Conservation (phyloP, 1,140 invertebrate genomes). For the Diabrotica virgifera region DNA sequence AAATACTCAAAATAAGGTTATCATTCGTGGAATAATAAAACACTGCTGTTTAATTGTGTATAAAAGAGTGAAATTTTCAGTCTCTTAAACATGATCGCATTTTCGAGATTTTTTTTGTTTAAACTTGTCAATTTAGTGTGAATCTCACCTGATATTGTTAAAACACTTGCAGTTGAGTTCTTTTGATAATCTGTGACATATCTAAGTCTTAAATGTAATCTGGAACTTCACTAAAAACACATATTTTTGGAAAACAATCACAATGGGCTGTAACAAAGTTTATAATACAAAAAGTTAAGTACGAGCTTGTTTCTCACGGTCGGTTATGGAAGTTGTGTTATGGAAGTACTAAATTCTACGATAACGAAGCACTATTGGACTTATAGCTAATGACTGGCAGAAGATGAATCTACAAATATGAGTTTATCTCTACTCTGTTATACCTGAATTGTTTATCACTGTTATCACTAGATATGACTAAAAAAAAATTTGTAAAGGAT, state of each 20-base stretch:
- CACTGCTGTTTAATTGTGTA: too few species aligned
- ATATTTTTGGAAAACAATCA: slow-evolving; percentile 6
- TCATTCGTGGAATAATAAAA: too few species aligned
- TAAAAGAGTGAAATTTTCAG: too few species aligned
- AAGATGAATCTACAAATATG: slow-evolving; percentile 21
- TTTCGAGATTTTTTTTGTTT: too few species aligned
- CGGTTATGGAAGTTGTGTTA: slow-evolving; percentile 8
- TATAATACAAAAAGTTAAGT: slow-evolving; percentile 13
- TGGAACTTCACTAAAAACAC: slow-evolving; percentile 4
- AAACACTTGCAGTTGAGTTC: too few species aligned
- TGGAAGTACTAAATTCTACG: not conserved
- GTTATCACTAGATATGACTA: slow-evolving; percentile 18
- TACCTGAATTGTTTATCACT: slow-evolving; percentile 41
- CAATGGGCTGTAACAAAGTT: slow-evolving; percentile 14
- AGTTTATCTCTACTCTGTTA: slow-evolving; percentile 12
- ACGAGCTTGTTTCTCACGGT: slow-evolving; percentile 19
- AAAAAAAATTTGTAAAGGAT: slow-evolving; percentile 17
- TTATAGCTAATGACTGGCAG: slow-evolving; percentile 34
- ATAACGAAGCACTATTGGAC: not conserved
- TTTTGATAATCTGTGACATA: too few species aligned
- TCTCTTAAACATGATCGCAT: too few species aligned
- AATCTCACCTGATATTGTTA: too few species aligned
- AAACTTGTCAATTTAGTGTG: too few species aligned
- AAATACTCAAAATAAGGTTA: too few species aligned
- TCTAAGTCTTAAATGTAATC: not conserved